phyloP scores from a whole-genome alignment of 1,140 invertebrate species.

The Pseudomyrmex gracilis region DNA sequence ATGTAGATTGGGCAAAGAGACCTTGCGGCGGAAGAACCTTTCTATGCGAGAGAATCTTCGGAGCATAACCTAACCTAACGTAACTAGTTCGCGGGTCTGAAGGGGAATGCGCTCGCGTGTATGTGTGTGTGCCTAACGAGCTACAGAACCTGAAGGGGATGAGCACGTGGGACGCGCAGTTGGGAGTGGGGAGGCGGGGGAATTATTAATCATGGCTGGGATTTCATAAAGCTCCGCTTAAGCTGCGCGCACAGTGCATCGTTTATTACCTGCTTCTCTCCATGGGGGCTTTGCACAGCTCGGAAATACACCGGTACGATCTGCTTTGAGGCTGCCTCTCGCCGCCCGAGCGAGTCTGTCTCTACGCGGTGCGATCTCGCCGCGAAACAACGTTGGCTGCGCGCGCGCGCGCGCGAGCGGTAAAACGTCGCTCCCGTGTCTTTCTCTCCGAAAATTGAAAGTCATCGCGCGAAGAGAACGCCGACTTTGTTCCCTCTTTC shows the following conservation, averaged over 20 bases:
- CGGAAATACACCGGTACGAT: conserved; percentile 74
- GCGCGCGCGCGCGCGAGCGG: conserved; percentile 14
- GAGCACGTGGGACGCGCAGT: conserved; percentile 33
- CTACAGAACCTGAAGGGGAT: conserved; percentile 47
- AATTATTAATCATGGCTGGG: conserved; percentile 84
- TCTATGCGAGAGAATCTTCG: conserved; percentile 51
- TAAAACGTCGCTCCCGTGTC: neutral
- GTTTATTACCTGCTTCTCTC: conserved; percentile 79
- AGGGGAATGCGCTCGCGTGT: conserved; percentile 33
- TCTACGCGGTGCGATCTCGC: conserved; percentile 32
- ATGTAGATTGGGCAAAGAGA: conserved; percentile 38
- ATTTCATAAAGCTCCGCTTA: conserved; percentile 84
- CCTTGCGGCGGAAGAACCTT: conserved; percentile 46
- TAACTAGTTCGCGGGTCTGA: conserved; percentile 62
- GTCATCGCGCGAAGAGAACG: conserved; percentile 44
- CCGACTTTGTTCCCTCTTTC: neutral
- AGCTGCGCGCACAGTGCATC: conserved; percentile 80
- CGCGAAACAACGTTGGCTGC: conserved; percentile 34
- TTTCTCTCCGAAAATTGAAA: conserved; percentile 70
- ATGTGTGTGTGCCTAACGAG: conserved; percentile 77
- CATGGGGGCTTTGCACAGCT: conserved; percentile 71
- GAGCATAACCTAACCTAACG: conserved; percentile 64
- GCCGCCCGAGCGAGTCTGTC: conserved; percentile 15
- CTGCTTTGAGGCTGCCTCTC: conserved; percentile 65
- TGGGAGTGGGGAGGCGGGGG: conserved; percentile 57